A percentile compares a stretch with the other conserved stretches of the same genome.
Conservation (phyloP, 2,888 invertebrate species). For the Mamestra brassicae region DNA sequence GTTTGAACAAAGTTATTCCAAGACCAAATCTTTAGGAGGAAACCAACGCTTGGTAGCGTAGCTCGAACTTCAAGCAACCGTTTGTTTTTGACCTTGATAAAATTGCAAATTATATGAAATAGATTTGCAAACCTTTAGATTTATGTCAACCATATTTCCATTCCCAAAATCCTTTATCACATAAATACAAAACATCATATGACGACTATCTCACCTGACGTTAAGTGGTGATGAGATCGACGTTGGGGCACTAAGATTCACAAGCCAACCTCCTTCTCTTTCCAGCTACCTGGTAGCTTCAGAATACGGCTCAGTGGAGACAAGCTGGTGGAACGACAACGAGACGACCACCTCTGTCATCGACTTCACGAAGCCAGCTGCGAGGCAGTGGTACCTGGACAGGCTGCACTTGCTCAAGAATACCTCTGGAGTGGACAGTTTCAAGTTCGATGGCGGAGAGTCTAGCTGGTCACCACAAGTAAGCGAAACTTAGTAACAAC, state of each 20-base stretch:
- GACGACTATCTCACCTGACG: too few species aligned
- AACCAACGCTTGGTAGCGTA: background rate
- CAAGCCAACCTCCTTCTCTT: background rate
- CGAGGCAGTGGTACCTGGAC: constrained; percentile 91
- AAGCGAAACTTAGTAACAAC: constrained; percentile 6
- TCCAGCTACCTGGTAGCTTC: constrained; percentile 87
- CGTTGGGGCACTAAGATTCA: too few species aligned
- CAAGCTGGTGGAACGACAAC: constrained; percentile 90
- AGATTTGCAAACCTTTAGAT: too few species aligned
- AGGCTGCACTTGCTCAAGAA: constrained; percentile 89
- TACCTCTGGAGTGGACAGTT: constrained; percentile 93
- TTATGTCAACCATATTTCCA: too few species aligned
- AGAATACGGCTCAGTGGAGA: constrained; percentile 85
- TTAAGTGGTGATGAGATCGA: too few species aligned
- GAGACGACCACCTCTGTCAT: constrained; percentile 90
- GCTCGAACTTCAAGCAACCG: background rate
- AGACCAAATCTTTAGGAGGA: background rate
- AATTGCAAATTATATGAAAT: background rate
- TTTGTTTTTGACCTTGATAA: background rate
- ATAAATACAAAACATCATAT: too few species aligned
- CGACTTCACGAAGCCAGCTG: constrained; percentile 93
- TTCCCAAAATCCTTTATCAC: too few species aligned
- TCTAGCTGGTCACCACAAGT: constrained; percentile 92
- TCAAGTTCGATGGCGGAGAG: constrained; percentile 96
- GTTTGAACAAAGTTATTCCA: constrained; percentile 35